These are phyloP conservation scores for Coluber constrictor DNA, from an alignment of 2,797 vertebrate species.

Conservation along the genomic window DNA sequence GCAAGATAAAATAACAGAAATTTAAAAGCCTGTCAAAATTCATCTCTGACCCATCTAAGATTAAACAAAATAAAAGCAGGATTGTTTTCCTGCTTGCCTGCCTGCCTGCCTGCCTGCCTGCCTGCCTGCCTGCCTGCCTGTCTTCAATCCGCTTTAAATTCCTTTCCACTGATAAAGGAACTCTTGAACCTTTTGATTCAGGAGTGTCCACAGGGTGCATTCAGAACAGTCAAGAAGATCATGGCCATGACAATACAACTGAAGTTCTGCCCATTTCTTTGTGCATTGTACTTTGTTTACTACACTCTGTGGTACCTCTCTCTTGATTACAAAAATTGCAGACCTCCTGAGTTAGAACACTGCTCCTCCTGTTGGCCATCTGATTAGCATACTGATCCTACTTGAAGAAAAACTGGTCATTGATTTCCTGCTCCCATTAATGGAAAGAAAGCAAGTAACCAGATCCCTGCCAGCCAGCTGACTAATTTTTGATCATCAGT, in stretches of 20 bases:
- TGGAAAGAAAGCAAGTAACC: background rate
- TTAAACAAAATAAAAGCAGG: background rate
- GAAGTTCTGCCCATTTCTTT: background rate
- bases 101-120: background rate
- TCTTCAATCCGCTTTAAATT: background rate
- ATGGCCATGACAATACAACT: background rate
- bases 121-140: background rate
- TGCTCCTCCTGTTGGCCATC: background rate
- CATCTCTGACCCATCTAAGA: background rate
- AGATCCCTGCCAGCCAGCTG: background rate
- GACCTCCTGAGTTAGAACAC: background rate
- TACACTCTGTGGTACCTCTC: background rate
- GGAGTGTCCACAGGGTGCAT: background rate
- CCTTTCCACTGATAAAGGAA: background rate
- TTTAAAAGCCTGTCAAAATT: background rate
- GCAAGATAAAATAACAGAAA: background rate
- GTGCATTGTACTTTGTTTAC: background rate
- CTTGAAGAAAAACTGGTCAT: background rate
- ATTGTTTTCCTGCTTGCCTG: background rate
- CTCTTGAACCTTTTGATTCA: background rate
- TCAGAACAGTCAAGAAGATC: background rate
- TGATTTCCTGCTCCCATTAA: background rate
- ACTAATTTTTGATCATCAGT: background rate
- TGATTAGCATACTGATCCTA: background rate
- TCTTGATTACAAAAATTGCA: background rate